Conservation (phyloP, 2,113 vertebrate species). For the Python bivittatus region DNA sequence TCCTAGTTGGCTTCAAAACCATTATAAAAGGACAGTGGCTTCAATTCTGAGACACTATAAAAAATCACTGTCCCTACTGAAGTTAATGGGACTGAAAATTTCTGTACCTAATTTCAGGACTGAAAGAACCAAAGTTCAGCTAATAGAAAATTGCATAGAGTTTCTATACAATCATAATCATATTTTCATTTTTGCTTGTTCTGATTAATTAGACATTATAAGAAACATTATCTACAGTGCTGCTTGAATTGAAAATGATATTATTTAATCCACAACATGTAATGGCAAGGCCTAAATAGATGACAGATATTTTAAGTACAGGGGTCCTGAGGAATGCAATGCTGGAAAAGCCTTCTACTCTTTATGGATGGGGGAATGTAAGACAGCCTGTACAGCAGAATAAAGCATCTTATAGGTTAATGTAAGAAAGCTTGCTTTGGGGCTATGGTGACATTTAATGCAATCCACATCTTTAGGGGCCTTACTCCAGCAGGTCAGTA, state of each 20-base stretch:
- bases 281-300: not conserved
- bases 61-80: slow-evolving; percentile 12
- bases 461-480: not conserved
- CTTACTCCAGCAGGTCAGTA: not conserved
- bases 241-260: not conserved
- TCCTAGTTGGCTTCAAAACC: slow-evolving; percentile 25
- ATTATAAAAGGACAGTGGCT: slow-evolving; percentile 7
- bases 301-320: slow-evolving; percentile 3
- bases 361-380: not conserved
- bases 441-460: not conserved
- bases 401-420: not conserved
- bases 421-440: not conserved
- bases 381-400: not conserved
- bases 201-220: slow-evolving; percentile 30
- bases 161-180: slow-evolving; percentile 12
- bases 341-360: not conserved
- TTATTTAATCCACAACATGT: not conserved
- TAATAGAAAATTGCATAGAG: slow-evolving; percentile 10
- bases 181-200: slow-evolving; percentile 14
- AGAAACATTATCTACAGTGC: slow-evolving; percentile 6
- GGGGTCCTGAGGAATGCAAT: not conserved
- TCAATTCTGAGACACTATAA: slow-evolving; percentile 12
- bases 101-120: slow-evolving; percentile 15
- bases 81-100: slow-evolving; percentile 31
- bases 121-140: not conserved